These are phyloP conservation scores for Balaenoptera acutorostrata DNA, from an alignment of 2,113 vertebrate species.

Conservation along the genomic window DNA sequence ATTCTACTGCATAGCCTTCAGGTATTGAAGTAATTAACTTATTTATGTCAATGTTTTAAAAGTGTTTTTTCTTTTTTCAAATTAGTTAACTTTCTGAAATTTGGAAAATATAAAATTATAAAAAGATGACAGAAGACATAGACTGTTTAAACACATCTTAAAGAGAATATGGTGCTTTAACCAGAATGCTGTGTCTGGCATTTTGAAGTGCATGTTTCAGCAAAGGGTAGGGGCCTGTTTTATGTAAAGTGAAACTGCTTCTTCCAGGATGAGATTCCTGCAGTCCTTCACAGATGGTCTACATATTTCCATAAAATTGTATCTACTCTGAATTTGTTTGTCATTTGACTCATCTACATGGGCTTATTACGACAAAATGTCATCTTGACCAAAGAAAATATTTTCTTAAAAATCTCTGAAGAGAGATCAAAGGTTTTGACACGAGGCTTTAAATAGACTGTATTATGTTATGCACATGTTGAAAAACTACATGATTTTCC, in stretches of 20 bases:
- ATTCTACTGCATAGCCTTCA: background rate
- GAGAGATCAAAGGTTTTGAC: constrained; percentile 47
- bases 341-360: constrained; percentile 29
- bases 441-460: background rate
- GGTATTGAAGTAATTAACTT: background rate
- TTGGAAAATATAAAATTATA: constrained; percentile 1
- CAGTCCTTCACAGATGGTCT: background rate
- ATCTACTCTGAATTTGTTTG: constrained; percentile 30
- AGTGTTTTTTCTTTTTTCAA: background rate
- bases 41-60: constrained; percentile 5
- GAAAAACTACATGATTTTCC: constrained; percentile 10
- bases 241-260: background rate
- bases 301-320: background rate
- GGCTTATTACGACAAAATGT: constrained; percentile 39
- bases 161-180: background rate
- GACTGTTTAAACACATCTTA: background rate
- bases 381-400: constrained; percentile 38
- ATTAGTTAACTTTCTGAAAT: constrained; percentile 25
- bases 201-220: background rate
- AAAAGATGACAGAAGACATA: background rate
- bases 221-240: background rate
- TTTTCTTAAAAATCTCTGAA: constrained; percentile 22
- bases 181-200: constrained; percentile 8
- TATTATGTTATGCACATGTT: constrained; percentile 10
- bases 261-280: background rate